Conservation (phyloP, 2,797 vertebrate species). For the Tragelaphus eurycerus region DNA sequence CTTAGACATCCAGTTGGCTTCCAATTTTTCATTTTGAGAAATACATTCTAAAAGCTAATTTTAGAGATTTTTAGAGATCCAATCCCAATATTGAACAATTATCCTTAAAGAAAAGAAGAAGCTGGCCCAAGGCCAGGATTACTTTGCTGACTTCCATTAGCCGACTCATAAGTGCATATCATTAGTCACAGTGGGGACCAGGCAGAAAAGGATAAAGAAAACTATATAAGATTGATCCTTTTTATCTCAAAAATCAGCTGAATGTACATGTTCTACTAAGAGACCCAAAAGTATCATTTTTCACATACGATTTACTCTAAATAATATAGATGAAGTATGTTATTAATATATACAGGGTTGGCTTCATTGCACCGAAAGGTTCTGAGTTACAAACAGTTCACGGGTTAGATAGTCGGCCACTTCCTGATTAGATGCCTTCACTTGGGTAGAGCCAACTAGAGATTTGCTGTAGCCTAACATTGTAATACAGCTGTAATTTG, state of each 20-base stretch:
- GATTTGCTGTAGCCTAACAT: background rate
- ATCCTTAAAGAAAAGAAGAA: background rate
- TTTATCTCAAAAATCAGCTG: conserved; percentile 36
- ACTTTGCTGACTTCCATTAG: conserved; percentile 4
- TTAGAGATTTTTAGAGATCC: background rate
- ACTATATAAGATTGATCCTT: background rate
- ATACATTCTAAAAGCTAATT: background rate
- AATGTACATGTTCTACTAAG: background rate
- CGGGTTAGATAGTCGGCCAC: background rate
- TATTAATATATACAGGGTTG: background rate
- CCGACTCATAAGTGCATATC: background rate
- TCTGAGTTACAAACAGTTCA: background rate
- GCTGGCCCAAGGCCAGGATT: background rate
- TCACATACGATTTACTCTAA: background rate
- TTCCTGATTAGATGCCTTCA: background rate
- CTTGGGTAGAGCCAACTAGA: background rate
- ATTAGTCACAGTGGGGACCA: background rate
- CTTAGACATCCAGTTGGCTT: background rate
- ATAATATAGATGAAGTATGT: background rate
- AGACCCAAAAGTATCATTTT: background rate
- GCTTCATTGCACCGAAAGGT: background rate
- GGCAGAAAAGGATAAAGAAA: background rate
- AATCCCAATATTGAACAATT: background rate
- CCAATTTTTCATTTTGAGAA: background rate
- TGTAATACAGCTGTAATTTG: background rate